Evolutionary conservation across 2,888 invertebrate species (phyloP), one percentile per base, ranked within the genome.

Genomic region (Ochlodes sylvanus): DNA sequence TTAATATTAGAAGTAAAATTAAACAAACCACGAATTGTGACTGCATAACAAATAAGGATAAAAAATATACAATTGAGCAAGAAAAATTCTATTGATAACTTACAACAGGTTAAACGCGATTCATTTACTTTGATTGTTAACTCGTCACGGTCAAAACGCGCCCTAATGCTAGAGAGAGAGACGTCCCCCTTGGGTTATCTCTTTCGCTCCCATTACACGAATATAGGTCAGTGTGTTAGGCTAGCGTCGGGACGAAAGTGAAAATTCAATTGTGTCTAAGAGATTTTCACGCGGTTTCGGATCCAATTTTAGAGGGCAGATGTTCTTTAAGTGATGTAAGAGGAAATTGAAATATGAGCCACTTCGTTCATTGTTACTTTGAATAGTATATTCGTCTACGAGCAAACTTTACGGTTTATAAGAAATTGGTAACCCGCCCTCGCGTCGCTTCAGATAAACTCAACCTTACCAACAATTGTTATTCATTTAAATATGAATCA

Each of bases 251-350:
- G 38, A 47, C 32, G 61, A 67, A 62, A 47, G 61, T 38, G 52
- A 66, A 62, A 61, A 67, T 67, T 61, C 60, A 62, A 62, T 67
- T 67, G 55, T 21, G 55, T 67, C 38, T 44, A 19, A 67, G 54
- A 50, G 61, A 61, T 67, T 62, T 67, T 67, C 67, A 67, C 61
- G 67, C 61, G 54, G 21, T 61, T 47, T 34, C 55, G 14, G 34
- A 61, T 55, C 19, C 55, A 47, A 67, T 67, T 67, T 61, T 55
- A 61, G 54, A 17, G 15, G 34, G 55, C 61, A 61, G 67, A 55
- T 67, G 38, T 66, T 67, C 67, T 61, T 54, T 63, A 55, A 61
- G 19, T 55, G 55, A 54, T 55, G 56, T 42, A 27, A 12, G 63
- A 10, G 55, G 21, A 44, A 63, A 63, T 55, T 63, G 63, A 55